Evolutionary conservation across 1,140 invertebrate genomes (phyloP), one percentile per base, ranked within the genome.

Genomic region (Orchestia grillus): DNA sequence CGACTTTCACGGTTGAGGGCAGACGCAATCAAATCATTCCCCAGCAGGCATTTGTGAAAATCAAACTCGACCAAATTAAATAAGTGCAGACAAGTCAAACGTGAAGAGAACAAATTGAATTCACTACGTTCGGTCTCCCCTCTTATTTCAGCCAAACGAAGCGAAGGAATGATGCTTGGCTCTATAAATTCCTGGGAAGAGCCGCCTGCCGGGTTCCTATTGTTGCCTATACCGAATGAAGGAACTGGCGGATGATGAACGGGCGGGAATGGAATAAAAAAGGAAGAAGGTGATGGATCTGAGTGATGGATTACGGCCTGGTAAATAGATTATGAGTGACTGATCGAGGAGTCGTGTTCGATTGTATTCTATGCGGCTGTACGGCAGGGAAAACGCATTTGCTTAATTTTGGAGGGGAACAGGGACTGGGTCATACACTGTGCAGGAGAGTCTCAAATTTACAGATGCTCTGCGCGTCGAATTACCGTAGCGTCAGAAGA

Each of bases 261-360:
- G 62, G 62, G 62, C 28, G 11, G 28, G 11, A 44, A 91, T 91
- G 41, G 42, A 44, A 94, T 45, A 45, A 40, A 45, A 94, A 45
- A 45, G 92, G 40, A 94, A 94, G 92, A 94, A 45, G 40, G 92
- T 94, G 92, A 94, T 94, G 90, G 90, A 92, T 92, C 90, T 92
- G 47, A 53, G 92, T 94, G 92, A 94, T 94, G 62, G 62, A 77
- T 77, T 77, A 77, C 62, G 44, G 16, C 43, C 44, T 11, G 43
- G 44, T 94, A 94, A 94, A 47, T 44, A 94, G 92, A 94, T 94
- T 94, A 94, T 44, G 92, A 44, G 44, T 45, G 92, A 94, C 92
- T 94, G 92, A 94, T 94, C 43, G 92, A 94, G 92, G 41, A 45
- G 44, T 45, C 44, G 44, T 47, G 43, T 44, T 94, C 92, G 92